Percentiles rank a stretch among this genome's conserved stretches.
phyloP scores from a whole-genome alignment of 1,140 invertebrate species.

The Nasonia longicornis region DNA sequence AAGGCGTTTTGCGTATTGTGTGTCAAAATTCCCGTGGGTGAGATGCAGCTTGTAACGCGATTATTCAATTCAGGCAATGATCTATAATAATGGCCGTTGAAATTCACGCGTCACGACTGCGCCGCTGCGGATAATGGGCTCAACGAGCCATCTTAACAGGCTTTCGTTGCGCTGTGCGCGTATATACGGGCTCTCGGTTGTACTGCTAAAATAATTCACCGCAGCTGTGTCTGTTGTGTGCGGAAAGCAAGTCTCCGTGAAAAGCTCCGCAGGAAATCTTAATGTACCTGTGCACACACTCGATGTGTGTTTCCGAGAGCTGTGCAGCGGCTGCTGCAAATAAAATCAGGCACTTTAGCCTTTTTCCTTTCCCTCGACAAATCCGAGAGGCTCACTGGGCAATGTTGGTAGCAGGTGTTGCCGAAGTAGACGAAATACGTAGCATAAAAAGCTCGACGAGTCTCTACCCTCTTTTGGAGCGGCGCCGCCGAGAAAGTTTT shows the following conservation, averaged over 20 bases:
- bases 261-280: not conserved
- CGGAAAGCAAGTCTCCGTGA: not conserved
- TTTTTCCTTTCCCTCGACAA: not conserved
- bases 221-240: too few species aligned
- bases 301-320: not conserved
- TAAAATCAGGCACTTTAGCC: not conserved
- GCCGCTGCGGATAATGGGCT: not conserved
- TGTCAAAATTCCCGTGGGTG: not conserved
- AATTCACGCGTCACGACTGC: not conserved
- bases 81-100: not conserved
- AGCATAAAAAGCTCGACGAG: not conserved
- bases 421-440: not conserved
- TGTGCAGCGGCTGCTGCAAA: not conserved
- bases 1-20: not conserved
- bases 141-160: not conserved
- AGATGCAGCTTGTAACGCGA: not conserved
- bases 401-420: constrained; percentile 8
- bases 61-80: not conserved
- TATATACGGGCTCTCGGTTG: not conserved
- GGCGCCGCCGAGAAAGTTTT: not conserved
- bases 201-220: too few species aligned
- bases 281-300: not conserved
- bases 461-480: not conserved
- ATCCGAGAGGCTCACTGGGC: not conserved
- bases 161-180: not conserved